Evolutionary conservation across 2,797 vertebrate species (phyloP).

Genomic region (Tauraco hartlaubi): DNA sequence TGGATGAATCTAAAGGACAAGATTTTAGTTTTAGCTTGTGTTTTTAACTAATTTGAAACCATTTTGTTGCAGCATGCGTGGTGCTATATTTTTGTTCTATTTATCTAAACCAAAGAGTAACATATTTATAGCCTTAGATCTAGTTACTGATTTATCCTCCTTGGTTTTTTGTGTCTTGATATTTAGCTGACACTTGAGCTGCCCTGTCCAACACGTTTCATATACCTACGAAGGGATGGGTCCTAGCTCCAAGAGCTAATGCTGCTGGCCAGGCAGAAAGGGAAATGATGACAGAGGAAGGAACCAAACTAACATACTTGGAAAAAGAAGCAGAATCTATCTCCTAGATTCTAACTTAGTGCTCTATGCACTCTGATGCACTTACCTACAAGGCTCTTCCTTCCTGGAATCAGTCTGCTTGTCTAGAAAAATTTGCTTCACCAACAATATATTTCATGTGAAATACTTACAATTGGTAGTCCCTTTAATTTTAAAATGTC

Average conservation of each 20-base stretch:
- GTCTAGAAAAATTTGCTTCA: not conserved
- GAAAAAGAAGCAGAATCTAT: not conserved
- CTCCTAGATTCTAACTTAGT: not conserved
- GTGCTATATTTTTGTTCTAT: not conserved
- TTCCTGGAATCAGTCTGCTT: not conserved
- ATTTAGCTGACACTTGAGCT: not conserved
- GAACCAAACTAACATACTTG: not conserved
- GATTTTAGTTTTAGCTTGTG: not conserved
- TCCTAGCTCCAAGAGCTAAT: not conserved
- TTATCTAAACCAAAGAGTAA: not conserved
- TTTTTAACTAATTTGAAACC: not conserved
- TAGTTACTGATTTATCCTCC: not conserved
- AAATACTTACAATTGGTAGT: not conserved
- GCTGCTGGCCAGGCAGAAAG: not conserved
- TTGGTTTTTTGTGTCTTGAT: not conserved
- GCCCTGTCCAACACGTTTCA: not conserved
- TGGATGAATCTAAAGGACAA: not conserved
- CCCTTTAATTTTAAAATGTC: not conserved
- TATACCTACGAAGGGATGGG: not conserved
- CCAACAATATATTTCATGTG: accelerated
- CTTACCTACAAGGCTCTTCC: not conserved
- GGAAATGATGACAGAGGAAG: not conserved
- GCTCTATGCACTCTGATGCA: too few relatives aligned
- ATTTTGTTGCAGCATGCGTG: not conserved
- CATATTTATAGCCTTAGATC: not conserved